Evolutionary conservation across 2,797 vertebrate genomes (phyloP).

Genomic region (Pachyuromys duprasi): DNA sequence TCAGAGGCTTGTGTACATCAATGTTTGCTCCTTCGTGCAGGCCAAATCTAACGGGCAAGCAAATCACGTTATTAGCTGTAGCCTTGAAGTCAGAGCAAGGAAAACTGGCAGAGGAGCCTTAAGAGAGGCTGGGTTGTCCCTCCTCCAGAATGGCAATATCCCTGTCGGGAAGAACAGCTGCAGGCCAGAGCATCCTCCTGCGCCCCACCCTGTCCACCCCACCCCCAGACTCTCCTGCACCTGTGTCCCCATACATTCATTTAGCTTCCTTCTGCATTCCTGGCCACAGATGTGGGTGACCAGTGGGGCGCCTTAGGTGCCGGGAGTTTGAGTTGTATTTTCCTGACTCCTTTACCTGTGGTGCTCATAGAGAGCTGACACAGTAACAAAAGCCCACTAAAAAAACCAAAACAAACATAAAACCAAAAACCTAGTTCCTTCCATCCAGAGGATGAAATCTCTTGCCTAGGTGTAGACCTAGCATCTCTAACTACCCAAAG

Average conservation of each 20-base stretch:
- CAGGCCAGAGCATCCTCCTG: background rate
- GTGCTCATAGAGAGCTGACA: background rate
- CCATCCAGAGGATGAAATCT: background rate
- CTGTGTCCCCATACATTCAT: background rate
- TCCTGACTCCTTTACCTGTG: background rate
- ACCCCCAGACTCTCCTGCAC: background rate
- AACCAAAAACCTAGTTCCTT: background rate
- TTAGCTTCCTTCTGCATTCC: background rate
- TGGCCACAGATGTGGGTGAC: background rate
- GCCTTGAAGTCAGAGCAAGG: conserved; percentile 27
- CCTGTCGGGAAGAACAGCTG: background rate
- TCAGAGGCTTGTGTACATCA: background rate
- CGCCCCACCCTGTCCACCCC: too few relatives aligned
- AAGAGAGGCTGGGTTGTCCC: background rate
- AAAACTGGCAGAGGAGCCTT: background rate
- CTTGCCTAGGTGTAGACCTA: background rate
- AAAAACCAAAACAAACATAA: too few relatives aligned
- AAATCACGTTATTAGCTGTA: background rate
- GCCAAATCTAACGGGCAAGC: background rate
- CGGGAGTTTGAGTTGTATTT: background rate
- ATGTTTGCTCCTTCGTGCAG: background rate
- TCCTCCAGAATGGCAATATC: background rate
- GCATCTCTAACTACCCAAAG: background rate
- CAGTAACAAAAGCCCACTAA: background rate
- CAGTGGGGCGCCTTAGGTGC: background rate